Conservation (phyloP, 1,140 invertebrate genomes). For the Brachionus rubens region DNA sequence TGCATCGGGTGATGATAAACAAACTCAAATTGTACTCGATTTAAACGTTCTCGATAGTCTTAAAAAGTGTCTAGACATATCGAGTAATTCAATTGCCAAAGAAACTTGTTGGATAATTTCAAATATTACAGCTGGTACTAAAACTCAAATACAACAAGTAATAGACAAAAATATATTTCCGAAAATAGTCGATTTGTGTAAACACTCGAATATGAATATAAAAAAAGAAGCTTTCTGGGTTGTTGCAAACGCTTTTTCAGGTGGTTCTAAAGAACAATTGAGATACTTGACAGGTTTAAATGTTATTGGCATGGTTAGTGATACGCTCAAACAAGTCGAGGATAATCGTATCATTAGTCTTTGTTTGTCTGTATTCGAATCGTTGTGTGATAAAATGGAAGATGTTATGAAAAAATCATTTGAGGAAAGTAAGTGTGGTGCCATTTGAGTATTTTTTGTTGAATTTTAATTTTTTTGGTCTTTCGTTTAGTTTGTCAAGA, state of each 20-base stretch:
- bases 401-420: constrained; percentile 13
- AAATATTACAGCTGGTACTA: constrained; percentile 93
- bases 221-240: constrained; percentile 61
- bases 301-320: constrained; percentile 47
- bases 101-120: constrained; percentile 98
- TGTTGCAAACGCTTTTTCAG: constrained; percentile 58
- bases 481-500: not conserved
- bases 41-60: constrained; percentile 85
- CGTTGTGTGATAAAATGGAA: not conserved
- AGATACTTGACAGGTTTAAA: constrained; percentile 52
- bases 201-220: constrained; percentile 56
- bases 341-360: constrained; percentile 54
- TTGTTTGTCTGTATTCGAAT: constrained; percentile 48
- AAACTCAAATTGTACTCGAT: constrained; percentile 54
- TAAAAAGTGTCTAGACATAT: constrained; percentile 81
- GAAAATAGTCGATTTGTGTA: constrained; percentile 73
- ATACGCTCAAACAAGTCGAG: constrained; percentile 51
- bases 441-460: not conserved
- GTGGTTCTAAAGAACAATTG: constrained; percentile 58
- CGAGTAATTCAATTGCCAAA: constrained; percentile 77
- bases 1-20: constrained; percentile 59
- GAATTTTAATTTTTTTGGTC: not conserved
- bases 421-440: not conserved
- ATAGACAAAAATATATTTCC: constrained; percentile 92
- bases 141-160: constrained; percentile 90